phyloP scores from a whole-genome alignment of 2,113 vertebrate genomes.

The Ardeotis arabs region DNA sequence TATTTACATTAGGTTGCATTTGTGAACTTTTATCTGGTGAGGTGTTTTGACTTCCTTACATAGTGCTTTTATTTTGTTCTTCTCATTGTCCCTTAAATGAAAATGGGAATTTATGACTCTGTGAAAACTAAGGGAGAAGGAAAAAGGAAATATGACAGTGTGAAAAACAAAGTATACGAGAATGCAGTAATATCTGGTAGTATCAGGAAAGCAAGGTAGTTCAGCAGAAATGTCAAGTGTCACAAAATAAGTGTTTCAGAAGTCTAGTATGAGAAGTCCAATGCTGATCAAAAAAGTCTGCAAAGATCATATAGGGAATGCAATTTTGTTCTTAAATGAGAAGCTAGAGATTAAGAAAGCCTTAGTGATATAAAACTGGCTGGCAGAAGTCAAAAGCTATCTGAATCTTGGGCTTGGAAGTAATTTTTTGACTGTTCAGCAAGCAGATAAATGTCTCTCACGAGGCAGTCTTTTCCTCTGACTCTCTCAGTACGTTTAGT shows the following conservation, averaged over 20 bases:
- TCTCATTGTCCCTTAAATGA: neutral
- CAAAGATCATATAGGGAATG: neutral
- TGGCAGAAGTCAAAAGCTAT: neutral
- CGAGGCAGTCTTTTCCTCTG: fast-evolving
- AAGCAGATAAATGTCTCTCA: neutral
- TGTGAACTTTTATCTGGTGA: neutral
- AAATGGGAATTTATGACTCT: neutral
- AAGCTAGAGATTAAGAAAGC: neutral
- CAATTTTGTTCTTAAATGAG: neutral
- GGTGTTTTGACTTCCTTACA: neutral
- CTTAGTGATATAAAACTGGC: neutral
- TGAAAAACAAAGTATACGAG: neutral
- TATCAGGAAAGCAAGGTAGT: neutral
- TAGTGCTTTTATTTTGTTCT: neutral
- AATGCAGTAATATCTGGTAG: neutral
- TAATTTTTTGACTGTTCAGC: neutral
- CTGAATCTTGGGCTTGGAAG: neutral
- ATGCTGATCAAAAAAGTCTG: neutral
- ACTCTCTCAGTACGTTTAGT: neutral
- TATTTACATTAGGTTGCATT: neutral
- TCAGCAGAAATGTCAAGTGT: neutral
- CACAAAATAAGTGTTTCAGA: neutral
- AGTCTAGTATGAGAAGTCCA: neutral
- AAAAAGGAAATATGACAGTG: neutral
- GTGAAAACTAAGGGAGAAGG: neutral